These are phyloP conservation scores for Nesidiocoris tenuis DNA, from an alignment of 2,888 invertebrate genomes.

Conservation along the genomic window DNA sequence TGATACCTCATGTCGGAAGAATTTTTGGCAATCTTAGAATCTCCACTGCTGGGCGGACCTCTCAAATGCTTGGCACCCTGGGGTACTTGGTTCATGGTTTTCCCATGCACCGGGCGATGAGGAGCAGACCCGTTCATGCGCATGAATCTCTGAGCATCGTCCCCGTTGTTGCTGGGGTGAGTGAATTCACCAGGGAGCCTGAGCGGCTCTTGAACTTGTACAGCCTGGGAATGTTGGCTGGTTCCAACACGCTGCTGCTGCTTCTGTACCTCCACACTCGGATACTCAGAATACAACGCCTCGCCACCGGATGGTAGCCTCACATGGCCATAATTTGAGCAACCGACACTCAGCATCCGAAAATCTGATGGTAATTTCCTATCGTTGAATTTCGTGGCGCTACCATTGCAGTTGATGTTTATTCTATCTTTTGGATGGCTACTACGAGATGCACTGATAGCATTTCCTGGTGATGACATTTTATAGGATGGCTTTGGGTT, in stretches of 20 bases:
- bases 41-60: background rate
- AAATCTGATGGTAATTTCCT: background rate
- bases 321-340: background rate
- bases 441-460: background rate
- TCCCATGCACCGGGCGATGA: background rate
- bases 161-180: background rate
- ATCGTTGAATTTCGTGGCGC: background rate
- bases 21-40: background rate
- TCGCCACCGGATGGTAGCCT: background rate
- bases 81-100: background rate
- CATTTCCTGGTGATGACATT: background rate
- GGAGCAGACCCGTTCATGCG: background rate
- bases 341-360: background rate
- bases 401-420: background rate
- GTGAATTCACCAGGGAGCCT: background rate
- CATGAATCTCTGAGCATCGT: background rate
- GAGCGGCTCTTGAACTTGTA: background rate
- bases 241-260: background rate
- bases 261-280: background rate
- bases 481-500: background rate
- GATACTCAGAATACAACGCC: background rate
- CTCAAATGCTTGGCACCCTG: background rate
- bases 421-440: background rate
- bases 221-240: background rate
- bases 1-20: background rate